A percentile compares a stretch with the other conserved stretches of the same genome.
These are phyloP conservation scores for Xestia c-nigrum DNA, from an alignment of 2,888 invertebrate genomes.

Conservation along the genomic window DNA sequence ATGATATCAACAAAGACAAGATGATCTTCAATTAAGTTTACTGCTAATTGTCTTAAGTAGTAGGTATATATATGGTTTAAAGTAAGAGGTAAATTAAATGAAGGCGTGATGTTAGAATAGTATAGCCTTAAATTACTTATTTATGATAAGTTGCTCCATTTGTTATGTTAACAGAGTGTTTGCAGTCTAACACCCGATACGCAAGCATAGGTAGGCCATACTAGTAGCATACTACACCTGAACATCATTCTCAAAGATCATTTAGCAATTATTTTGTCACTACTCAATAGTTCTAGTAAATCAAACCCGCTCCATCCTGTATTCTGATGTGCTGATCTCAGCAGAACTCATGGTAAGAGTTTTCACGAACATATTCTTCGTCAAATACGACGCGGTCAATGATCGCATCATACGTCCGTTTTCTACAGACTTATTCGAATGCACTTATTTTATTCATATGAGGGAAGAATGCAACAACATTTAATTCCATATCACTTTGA, in stretches of 20 bases:
- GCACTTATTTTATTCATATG: constrained; percentile 21
- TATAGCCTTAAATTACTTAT: not conserved
- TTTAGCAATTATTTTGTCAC: not conserved
- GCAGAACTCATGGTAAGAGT: not conserved
- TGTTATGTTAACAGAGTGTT: not conserved
- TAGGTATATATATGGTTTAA: too few species aligned
- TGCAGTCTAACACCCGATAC: not conserved
- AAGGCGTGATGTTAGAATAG: not conserved
- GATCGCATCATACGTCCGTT: constrained; percentile 2
- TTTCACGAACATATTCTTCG: not conserved
- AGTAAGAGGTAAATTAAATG: not conserved
- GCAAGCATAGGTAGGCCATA: not conserved
- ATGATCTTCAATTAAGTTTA: not conserved
- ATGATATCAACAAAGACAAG: not conserved
- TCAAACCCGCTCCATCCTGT: not conserved
- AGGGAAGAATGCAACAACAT: constrained; percentile 19
- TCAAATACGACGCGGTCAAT: constrained; percentile 26
- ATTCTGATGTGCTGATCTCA: not conserved
- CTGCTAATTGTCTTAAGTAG: constrained; percentile 12
- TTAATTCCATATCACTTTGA: constrained; percentile 24
- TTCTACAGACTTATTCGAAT: constrained; percentile 12
- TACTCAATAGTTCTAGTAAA: not conserved
- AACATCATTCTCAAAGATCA: not conserved
- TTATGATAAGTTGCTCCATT: not conserved
- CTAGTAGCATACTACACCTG: not conserved